A percentile compares a stretch with the other conserved stretches of the same genome.
These are phyloP conservation scores for Trematomus bernacchii DNA, from an alignment of 2,797 vertebrate genomes.

Conservation along the genomic window DNA sequence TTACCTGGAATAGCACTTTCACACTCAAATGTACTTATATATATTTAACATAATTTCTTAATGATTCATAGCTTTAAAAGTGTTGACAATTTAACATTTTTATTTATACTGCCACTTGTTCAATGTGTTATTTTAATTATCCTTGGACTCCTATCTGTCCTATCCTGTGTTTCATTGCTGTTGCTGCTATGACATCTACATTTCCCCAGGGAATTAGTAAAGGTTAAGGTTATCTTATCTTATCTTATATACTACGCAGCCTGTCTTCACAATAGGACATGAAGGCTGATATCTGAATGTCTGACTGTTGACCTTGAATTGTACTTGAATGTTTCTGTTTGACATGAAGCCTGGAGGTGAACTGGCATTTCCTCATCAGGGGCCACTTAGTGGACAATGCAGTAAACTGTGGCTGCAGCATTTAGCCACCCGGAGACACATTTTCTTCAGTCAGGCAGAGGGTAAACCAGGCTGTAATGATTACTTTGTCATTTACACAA, in stretches of 20 bases:
- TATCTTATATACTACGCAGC: not conserved
- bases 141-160: too few relatives aligned
- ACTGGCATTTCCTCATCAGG: not conserved
- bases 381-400: not conserved
- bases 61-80: too few relatives aligned
- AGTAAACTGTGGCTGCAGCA: not conserved
- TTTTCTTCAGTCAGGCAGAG: not conserved
- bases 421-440: not conserved
- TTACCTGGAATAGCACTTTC: too few relatives aligned
- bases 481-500: constrained; percentile 15
- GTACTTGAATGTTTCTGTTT: not conserved
- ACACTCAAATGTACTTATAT: too few relatives aligned
- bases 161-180: too few relatives aligned
- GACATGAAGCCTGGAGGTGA: not conserved
- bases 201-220: too few relatives aligned
- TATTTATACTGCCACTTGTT: too few relatives aligned
- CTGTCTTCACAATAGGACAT: not conserved
- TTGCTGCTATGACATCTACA: too few relatives aligned
- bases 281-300: not conserved
- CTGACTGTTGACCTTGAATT: not conserved
- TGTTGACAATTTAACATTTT: too few relatives aligned
- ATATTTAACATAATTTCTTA: too few relatives aligned
- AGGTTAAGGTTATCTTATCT: too few relatives aligned
- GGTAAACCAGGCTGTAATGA: not conserved
- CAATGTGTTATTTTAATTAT: too few relatives aligned